Base-by-base conservation (phyloP, 2,797 vertebrate genomes). In the Smutsia gigantea region DNA sequence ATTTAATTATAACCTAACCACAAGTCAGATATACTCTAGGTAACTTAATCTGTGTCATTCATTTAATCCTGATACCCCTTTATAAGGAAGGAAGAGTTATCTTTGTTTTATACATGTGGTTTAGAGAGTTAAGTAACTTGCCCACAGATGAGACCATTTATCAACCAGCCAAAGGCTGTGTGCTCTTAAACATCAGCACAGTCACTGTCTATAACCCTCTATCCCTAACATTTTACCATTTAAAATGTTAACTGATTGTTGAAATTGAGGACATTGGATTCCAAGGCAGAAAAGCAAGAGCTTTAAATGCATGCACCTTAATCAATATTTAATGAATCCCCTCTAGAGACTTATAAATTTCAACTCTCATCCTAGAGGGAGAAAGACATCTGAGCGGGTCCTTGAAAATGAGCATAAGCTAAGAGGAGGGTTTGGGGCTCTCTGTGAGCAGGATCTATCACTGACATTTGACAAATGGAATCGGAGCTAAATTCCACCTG, bases 281-380 rank as follows among this genome's bases (percentile, higher is more conserved):
- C 74, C 74, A 83, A 87, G 27, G 19, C 68, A 96, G 87, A 31
- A 93, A 85, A 90, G 46, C 51, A 87, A 75, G 37, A 91, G 14
- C 13, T 91, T 95, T 68, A 83, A 87, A 91, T 55, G 64, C 49
- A 86, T 83, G 78, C 53, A 57, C 31, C 23, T 84, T 86, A 90
- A 86, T 53, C 89, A 95, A 97, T 72, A 85, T 85, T 78, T 96
- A 85, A 91, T 84, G 5, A 71, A 49, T 90, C 92, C 78, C 27
- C 42, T 91, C 82, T 90, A 84, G 71, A 81, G 39, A 92, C 55
- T 37, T 91, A 84, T 27, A 84, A 64, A 89, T 84, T 96, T 51
- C 86, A 86, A 61, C 34, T 53, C 46, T 95, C 37, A 61, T 15
- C 49, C 37, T 87, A 87, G 75, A 74, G 77, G 59, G 39, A 34